phyloP scores from a whole-genome alignment of 2,888 invertebrate genomes.

The Acrobasis repandana region DNA sequence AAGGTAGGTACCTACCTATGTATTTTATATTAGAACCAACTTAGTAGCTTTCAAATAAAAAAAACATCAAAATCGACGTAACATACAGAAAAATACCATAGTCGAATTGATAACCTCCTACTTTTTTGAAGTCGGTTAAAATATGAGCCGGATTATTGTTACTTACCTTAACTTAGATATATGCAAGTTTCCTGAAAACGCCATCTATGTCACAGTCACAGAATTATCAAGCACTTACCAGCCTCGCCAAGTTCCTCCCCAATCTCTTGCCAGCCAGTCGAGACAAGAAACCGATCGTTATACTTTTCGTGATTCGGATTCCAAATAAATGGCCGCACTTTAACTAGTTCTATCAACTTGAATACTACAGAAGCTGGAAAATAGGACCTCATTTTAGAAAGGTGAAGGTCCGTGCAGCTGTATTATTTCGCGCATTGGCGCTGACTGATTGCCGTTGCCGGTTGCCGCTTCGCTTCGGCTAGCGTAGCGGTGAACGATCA shows the following conservation, averaged over 20 bases:
- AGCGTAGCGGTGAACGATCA: not conserved
- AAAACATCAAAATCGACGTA: too few relatives aligned
- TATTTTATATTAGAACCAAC: too few relatives aligned
- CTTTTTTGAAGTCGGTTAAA: too few relatives aligned
- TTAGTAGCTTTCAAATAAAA: too few relatives aligned
- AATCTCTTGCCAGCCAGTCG: slow-evolving; percentile 51
- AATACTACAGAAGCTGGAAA: slow-evolving; percentile 30
- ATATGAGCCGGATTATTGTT: too few relatives aligned
- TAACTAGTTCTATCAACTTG: slow-evolving; percentile 47
- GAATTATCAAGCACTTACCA: slow-evolving; percentile 37
- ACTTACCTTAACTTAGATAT: too few relatives aligned
- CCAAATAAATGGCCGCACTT: slow-evolving; percentile 49
- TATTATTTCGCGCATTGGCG: not conserved
- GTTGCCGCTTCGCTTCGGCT: not conserved
- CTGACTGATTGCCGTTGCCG: not conserved
- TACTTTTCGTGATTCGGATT: slow-evolving; percentile 44
- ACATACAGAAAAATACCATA: too few relatives aligned
- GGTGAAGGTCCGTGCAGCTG: not conserved
- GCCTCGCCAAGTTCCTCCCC: slow-evolving; percentile 40
- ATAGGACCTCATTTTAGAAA: slow-evolving; percentile 28
- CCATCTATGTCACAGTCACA: slow-evolving; percentile 34
- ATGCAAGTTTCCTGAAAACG: slow-evolving; percentile 22
- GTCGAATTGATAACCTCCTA: too few relatives aligned
- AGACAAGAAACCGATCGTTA: slow-evolving; percentile 42
- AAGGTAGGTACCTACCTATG: too few relatives aligned